phyloP scores from a whole-genome alignment of 1,140 invertebrate species.

The Battus philenor region DNA sequence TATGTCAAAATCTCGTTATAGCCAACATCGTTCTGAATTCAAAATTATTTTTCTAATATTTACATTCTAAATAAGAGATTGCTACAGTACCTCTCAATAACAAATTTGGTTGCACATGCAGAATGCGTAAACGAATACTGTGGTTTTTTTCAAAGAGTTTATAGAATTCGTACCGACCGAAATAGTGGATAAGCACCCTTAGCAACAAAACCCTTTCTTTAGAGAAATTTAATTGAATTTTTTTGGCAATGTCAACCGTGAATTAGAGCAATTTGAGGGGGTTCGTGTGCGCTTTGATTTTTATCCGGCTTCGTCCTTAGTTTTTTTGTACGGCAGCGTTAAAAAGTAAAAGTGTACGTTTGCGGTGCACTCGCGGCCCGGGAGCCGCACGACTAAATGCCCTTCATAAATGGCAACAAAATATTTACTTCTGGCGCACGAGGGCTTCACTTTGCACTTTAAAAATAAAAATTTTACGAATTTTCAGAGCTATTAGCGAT shows the following conservation, averaged over 20 bases:
- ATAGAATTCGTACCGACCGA: not conserved
- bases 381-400: constrained; percentile 6
- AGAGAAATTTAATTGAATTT: constrained; percentile 42
- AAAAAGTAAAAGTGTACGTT: constrained; percentile 13
- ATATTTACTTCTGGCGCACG: constrained; percentile 4
- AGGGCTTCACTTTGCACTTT: constrained; percentile 5
- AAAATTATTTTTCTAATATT: too few species aligned
- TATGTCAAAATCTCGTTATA: too few species aligned
- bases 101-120: too few species aligned
- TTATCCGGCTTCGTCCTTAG: constrained; percentile 17
- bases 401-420: constrained; percentile 12
- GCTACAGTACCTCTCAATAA: too few species aligned
- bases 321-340: constrained; percentile 5
- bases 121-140: too few species aligned
- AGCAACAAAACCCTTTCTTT: constrained; percentile 37
- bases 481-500: too few species aligned
- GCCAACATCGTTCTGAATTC: too few species aligned
- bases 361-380: not conserved
- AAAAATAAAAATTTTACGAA: constrained; percentile 10
- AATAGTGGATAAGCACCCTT: constrained; percentile 1
- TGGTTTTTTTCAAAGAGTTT: too few species aligned
- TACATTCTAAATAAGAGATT: too few species aligned
- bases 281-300: constrained; percentile 10
- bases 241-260: constrained; percentile 23
- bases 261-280: constrained; percentile 9